phyloP scores from a whole-genome alignment of 2,888 invertebrate genomes.

The Pedicia rivosa region DNA sequence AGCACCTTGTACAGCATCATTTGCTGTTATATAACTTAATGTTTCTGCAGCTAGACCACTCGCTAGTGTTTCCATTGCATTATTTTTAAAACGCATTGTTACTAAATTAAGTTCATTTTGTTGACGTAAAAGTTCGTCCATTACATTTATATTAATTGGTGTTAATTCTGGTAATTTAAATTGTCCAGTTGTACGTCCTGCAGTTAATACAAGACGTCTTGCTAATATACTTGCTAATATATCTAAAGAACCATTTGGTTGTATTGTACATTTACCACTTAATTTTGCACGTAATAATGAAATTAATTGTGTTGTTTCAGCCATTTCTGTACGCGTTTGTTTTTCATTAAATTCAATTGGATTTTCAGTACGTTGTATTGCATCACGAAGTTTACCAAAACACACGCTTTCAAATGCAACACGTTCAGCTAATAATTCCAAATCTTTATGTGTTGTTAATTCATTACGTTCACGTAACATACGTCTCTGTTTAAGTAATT shows the following conservation, averaged over 20 bases:
- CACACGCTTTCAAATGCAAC: constrained; percentile 66
- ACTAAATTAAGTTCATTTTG: constrained; percentile 46
- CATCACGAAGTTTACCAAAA: constrained; percentile 50
- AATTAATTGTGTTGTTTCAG: constrained; percentile 62
- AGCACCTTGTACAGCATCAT: constrained; percentile 43
- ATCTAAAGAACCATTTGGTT: constrained; percentile 38
- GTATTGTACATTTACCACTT: constrained; percentile 35
- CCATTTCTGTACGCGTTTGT: constrained; percentile 49
- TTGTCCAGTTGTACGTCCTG: constrained; percentile 16
- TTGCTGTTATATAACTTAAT: constrained; percentile 37
- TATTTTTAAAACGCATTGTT: constrained; percentile 46
- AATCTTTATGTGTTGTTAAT: constrained; percentile 46
- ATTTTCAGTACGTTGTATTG: constrained; percentile 40
- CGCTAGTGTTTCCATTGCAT: constrained; percentile 51
- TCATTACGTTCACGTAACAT: constrained; percentile 48
- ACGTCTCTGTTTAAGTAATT: constrained; percentile 49
- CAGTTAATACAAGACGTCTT: constrained; percentile 42
- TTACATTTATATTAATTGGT: constrained; percentile 31
- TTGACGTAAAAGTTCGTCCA: constrained; percentile 31
- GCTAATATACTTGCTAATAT: constrained; percentile 62
- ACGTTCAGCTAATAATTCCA: constrained; percentile 61
- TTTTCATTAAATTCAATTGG: constrained; percentile 40
- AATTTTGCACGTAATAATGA: constrained; percentile 52
- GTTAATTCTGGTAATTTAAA: constrained; percentile 35
- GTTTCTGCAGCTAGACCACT: constrained; percentile 54